These are phyloP conservation scores for Grantiella picta DNA, from an alignment of 2,113 vertebrate genomes.

Conservation along the genomic window DNA sequence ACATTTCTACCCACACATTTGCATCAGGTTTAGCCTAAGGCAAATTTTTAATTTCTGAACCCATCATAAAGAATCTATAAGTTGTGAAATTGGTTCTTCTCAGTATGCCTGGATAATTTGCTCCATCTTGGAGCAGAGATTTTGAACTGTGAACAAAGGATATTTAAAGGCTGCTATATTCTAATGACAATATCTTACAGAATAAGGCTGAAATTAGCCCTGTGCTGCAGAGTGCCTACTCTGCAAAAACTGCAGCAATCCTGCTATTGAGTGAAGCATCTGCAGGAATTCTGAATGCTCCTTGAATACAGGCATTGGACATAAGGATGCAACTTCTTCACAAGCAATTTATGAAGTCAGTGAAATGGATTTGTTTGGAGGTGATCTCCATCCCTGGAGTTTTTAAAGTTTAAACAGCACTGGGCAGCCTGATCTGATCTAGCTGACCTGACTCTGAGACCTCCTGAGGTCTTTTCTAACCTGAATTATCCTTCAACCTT, in stretches of 20 bases:
- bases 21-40: not conserved
- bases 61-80: not conserved
- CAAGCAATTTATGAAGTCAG: not conserved
- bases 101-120: not conserved
- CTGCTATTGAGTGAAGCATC: not conserved
- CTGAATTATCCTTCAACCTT: not conserved
- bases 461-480: not conserved
- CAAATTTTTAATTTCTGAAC: not conserved
- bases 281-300: not conserved
- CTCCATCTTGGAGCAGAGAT: not conserved
- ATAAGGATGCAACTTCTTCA: not conserved
- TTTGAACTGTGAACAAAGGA: not conserved
- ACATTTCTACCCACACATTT: not conserved
- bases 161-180: not conserved
- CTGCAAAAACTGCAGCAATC: not conserved
- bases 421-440: not conserved
- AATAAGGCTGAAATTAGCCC: not conserved
- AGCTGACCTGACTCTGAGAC: not conserved
- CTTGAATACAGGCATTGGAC: not conserved
- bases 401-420: not conserved
- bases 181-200: not conserved
- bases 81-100: not conserved
- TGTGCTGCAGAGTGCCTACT: not conserved
- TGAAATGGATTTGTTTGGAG: not conserved
- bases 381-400: not conserved